A percentile compares a stretch with the other conserved stretches of the same genome.
Conservation (phyloP, 2,797 vertebrate genomes). For the Clarias fuscus region DNA sequence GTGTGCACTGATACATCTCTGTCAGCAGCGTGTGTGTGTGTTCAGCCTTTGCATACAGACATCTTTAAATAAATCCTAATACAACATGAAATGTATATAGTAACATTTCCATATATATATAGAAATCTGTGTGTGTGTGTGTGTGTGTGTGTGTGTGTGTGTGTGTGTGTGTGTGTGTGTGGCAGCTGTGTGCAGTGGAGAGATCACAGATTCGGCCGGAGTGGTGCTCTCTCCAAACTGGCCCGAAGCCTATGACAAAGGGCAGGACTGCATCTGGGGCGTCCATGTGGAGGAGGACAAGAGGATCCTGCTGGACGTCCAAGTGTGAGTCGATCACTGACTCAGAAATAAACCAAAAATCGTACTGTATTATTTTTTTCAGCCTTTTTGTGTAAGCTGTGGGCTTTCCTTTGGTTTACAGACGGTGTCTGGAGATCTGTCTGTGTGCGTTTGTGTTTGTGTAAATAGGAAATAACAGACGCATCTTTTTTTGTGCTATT, state of each 20-base stretch:
- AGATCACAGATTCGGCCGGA: conserved; percentile 90
- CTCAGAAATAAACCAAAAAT: not conserved
- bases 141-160: conserved; percentile 38
- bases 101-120: conserved; percentile 43
- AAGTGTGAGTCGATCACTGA: conserved; percentile 81
- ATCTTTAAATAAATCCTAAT: not conserved
- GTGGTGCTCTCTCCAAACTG: conserved; percentile 97
- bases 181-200: conserved; percentile 93
- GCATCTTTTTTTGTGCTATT: conserved; percentile 62
- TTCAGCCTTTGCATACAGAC: not conserved
- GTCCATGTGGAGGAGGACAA: conserved; percentile 97
- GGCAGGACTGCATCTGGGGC: conserved; percentile 99
- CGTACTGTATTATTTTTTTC: not conserved
- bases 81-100: not conserved
- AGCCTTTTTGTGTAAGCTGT: not conserved
- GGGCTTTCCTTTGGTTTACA: not conserved
- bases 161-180: conserved; percentile 36
- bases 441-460: conserved; percentile 68
- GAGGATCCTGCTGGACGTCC: conserved; percentile 91
- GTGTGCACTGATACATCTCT: conserved; percentile 52
- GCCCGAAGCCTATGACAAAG: conserved; percentile 94
- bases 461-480: conserved; percentile 73
- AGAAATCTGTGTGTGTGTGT: no score
- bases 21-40: conserved; percentile 32
- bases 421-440: conserved; percentile 35